phyloP scores from a whole-genome alignment of 2,888 invertebrate genomes.

The Oeneis ivallda region DNA sequence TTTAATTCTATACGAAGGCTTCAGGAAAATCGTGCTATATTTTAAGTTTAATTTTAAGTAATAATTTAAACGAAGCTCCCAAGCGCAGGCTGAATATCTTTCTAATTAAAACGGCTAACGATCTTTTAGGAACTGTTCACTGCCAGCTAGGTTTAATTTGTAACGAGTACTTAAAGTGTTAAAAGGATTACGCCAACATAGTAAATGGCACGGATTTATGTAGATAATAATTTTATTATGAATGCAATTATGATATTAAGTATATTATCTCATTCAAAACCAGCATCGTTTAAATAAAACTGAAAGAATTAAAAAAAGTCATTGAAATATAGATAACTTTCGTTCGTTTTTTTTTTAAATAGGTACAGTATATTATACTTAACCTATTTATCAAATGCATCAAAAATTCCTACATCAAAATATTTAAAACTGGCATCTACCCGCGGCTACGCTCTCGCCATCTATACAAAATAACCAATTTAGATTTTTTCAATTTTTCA shows the following conservation, averaged over 20 bases:
- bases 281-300: conserved; percentile 7
- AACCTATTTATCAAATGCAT: too few relatives aligned
- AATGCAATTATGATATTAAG: conserved; percentile 8
- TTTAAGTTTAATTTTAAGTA: conserved; percentile 34
- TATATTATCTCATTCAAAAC: background rate
- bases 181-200: conserved; percentile 29
- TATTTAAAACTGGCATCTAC: too few relatives aligned
- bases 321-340: too few relatives aligned
- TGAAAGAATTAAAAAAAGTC: background rate
- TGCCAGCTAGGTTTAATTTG: conserved; percentile 35
- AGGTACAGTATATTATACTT: too few relatives aligned
- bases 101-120: conserved; percentile 36
- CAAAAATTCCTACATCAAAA: too few relatives aligned
- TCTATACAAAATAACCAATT: too few relatives aligned
- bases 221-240: conserved; percentile 20
- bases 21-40: conserved; percentile 19
- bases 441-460: too few relatives aligned
- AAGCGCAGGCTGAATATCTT: conserved; percentile 34
- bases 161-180: conserved; percentile 28
- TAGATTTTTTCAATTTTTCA: too few relatives aligned
- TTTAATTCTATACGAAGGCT: background rate
- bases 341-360: too few relatives aligned
- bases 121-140: conserved; percentile 34
- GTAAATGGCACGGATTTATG: conserved; percentile 24
- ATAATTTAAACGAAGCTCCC: conserved; percentile 34